Evolutionary conservation across 1,140 invertebrate genomes (phyloP), one percentile per base, ranked within the genome.

Genomic region (Drosophila bocki): DNA sequence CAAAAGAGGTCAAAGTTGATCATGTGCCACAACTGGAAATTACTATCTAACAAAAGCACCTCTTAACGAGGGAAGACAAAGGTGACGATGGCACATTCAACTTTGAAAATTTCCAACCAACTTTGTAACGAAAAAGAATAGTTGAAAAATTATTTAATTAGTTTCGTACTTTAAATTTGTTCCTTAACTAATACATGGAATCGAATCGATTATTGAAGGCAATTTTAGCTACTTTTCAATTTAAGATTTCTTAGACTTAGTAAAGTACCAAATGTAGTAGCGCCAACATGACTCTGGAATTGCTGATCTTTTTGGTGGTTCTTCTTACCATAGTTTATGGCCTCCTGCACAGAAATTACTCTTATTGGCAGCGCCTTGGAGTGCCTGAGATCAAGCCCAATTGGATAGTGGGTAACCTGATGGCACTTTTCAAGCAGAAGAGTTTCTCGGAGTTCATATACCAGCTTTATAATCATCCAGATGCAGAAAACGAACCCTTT

Each of bases 281-380:
- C 13, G 26, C 8, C 3, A 60, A 56, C 57, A 88, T 88, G 80
- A 29, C 50, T 3, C 22, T 75, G 19, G 80, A 44, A 45, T 37
- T 68, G 13, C 11, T 78, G 12, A 19, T 88, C n/a, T 48, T 75
- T 0, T n/a, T 64, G 7, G 1, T 56, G 7, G 9, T 56, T 9
- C 15, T 82, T 0, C 9, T 88, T 37, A n/a, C 54, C 22, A 29
- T 44, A 1, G 3, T 71, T 7, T 39, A 59, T 29, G 59, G 19
- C 50, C 26, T 58, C 2, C 53, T 91, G 32, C 19, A 70, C 6
- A 59, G 54, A 8, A 76, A 91, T 48, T 92, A 78, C 67, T 62
- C 50, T 19, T 92, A 91, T 65, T 94, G 94, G 94, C 74, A 69
- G 42, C 80, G 67, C 7, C 90, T 78, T 29, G 91, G 93, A 22